phyloP scores from a whole-genome alignment of 2,113 vertebrate genomes.

The Alouatta palliata region DNA sequence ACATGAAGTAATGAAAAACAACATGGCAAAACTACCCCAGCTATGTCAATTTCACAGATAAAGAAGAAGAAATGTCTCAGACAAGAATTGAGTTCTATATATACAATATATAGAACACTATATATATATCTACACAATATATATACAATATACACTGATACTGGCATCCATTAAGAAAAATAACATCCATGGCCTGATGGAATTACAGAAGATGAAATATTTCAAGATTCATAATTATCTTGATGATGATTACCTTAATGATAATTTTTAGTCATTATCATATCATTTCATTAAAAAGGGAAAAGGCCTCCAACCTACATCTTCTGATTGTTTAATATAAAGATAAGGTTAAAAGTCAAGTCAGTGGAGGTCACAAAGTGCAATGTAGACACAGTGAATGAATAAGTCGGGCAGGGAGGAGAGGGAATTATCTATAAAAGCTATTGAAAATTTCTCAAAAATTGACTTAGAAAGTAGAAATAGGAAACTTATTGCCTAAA shows the following conservation, averaged over 20 bases:
- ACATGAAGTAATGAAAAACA: not conserved
- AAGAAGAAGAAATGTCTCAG: not conserved
- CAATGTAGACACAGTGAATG: not conserved
- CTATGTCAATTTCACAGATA: not conserved
- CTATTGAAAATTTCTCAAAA: not conserved
- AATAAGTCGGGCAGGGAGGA: not conserved
- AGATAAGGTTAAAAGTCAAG: not conserved
- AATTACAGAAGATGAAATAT: not conserved
- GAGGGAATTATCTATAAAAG: not conserved
- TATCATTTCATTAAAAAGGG: not conserved
- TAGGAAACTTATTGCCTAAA: not conserved
- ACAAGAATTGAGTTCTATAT: not conserved
- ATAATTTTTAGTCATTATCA: not conserved
- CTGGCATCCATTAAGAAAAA: not conserved
- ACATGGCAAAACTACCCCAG: not conserved
- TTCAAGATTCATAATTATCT: not conserved
- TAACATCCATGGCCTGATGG: not conserved
- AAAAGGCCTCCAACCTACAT: not conserved
- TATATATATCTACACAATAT: too few species aligned
- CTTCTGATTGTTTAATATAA: not conserved
- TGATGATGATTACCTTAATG: not conserved
- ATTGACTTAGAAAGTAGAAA: not conserved
- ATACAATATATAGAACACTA: too few species aligned
- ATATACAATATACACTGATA: not conserved
- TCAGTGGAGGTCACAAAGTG: not conserved